Base-by-base conservation (phyloP, 1,140 invertebrate genomes). In the Hormaphis cornu region DNA sequence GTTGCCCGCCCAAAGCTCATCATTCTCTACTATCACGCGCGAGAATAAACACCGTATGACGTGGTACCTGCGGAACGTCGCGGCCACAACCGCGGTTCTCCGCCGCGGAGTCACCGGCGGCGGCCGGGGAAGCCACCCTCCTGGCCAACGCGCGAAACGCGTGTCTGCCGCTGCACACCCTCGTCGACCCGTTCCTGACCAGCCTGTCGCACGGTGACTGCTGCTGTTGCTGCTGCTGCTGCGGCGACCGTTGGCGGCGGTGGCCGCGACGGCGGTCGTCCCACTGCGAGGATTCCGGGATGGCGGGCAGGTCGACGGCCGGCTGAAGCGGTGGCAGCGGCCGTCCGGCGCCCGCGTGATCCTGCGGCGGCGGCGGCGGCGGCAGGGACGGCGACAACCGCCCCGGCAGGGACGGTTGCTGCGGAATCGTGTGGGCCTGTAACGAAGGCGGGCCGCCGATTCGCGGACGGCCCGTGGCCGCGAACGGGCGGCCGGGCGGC, bases 121-220 rank as follows among this genome's bases (percentile, higher is more conserved):
- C 18, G 9, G 26, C 24, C 77, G 74, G 33, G 78, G 40, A 50
- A 73, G 30, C 80, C 0, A 22, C 1, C 28, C 12, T 66, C 12
- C 44, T 22, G 28, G 22, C 24, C 26, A 66, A 44, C 37, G 59
- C 20, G 8, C 59, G 59, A 28, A 46, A 66, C 42, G 28, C 28
- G 28, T 35, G 48, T 35, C 61, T 28, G 22, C 59, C 40, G 9
- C 59, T 66, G 42, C n/a, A n/a, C n/a, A 33, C 14, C 44, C 42
- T 50, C 5, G 42, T 22, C 44, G 61, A 48, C 8, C 61, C 28
- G 42, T 66, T 66, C 20, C 61, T 66, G 12, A 50, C 44, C 42
- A 50, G 44, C 10, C 24, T 20, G 20, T 24, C 37, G 18, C 16
- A 7, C 20, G 20, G 37, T 26, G 18, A 20, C 33, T 20, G 35